phyloP scores from a whole-genome alignment of 2,888 invertebrate genomes.

The Oeneis ivallda region DNA sequence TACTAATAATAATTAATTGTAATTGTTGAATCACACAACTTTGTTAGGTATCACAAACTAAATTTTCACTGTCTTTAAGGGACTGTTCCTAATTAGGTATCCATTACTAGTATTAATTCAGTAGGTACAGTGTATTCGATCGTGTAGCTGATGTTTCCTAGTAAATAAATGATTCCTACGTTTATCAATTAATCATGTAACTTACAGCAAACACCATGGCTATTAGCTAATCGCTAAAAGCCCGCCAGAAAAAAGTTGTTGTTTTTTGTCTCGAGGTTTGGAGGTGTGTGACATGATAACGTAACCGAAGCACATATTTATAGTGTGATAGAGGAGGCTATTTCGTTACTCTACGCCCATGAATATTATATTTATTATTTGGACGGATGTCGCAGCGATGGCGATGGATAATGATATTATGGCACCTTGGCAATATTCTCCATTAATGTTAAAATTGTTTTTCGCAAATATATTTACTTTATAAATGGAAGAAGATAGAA shows the following conservation, averaged over 20 bases:
- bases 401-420: not conserved
- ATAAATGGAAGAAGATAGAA: too few species aligned
- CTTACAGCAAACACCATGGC: slow-evolving; percentile 80
- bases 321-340: slow-evolving; percentile 59
- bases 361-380: slow-evolving; percentile 49
- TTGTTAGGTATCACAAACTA: too few species aligned
- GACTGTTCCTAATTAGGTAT: not conserved
- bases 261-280: slow-evolving; percentile 70
- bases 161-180: not conserved
- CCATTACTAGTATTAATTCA: not conserved
- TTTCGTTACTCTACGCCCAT: slow-evolving; percentile 62
- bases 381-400: slow-evolving; percentile 48
- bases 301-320: slow-evolving; percentile 68
- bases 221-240: slow-evolving; percentile 78
- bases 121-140: not conserved
- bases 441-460: not conserved
- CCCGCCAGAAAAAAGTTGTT: slow-evolving; percentile 64
- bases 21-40: too few species aligned
- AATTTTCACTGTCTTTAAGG: too few species aligned
- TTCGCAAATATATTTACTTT: too few species aligned
- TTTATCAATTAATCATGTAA: slow-evolving; percentile 42
- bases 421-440: not conserved
- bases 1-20: too few species aligned
- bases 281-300: slow-evolving; percentile 68
- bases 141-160: not conserved